phyloP scores from a whole-genome alignment of 2,797 vertebrate species.

The Molossus molossus region DNA sequence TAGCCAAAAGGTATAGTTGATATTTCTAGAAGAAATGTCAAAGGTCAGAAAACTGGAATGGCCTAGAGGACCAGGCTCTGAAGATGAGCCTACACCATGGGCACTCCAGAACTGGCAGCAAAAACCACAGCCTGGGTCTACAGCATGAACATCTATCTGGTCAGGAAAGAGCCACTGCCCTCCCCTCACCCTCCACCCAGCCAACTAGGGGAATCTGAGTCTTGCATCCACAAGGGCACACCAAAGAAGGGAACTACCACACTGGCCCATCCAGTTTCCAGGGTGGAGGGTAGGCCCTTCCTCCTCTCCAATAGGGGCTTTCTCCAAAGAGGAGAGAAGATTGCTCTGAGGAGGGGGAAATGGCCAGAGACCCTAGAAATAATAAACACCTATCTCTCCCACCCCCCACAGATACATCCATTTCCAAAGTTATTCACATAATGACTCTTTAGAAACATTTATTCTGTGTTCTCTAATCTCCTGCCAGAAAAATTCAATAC shows the following conservation, averaged over 20 bases:
- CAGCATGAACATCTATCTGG: too few relatives aligned
- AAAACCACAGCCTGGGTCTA: not conserved
- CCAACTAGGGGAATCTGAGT: not conserved
- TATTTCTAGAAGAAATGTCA: not conserved
- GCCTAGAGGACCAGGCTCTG: not conserved
- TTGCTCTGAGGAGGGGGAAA: not conserved
- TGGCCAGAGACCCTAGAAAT: not conserved
- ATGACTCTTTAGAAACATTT: not conserved
- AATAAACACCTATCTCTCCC: not conserved
- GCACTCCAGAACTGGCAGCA: not conserved
- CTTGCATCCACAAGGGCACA: not conserved
- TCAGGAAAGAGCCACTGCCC: not conserved
- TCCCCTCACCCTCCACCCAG: too few relatives aligned
- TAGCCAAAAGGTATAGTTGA: not conserved
- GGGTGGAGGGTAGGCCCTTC: not conserved
- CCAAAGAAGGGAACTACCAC: not conserved
- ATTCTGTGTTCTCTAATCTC: slow-evolving; percentile 31
- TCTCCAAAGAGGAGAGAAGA: not conserved
- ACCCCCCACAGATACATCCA: not conserved
- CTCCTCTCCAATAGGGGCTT: slow-evolving; percentile 11
- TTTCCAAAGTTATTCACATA: slow-evolving; percentile 40
- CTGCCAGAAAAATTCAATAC: slow-evolving; percentile 35
- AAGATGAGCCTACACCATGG: not conserved
- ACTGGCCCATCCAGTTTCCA: not conserved
- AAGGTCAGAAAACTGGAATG: slow-evolving; percentile 39